Base-by-base conservation (phyloP, 2,113 vertebrate species). In the Phaethon lepturus region DNA sequence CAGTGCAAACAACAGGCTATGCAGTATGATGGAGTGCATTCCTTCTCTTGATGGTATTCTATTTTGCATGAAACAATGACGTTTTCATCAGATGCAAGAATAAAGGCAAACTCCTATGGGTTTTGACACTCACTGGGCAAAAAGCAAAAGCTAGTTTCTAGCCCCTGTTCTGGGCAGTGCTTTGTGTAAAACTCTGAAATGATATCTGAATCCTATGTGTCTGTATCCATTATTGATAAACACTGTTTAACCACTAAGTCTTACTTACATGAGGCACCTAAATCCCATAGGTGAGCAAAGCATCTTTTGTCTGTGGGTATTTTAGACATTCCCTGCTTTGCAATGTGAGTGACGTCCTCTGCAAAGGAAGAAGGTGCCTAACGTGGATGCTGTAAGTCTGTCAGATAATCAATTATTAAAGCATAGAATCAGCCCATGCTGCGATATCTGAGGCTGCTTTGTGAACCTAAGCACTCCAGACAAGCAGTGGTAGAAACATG, bases 301-400 rank as follows among this genome's bases (percentile, higher is more conserved):
- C 10, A 38, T 17, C 17, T 86, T 72, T 59, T 72, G 10, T 50
- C 31, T 47, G 29, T 17, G 20, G 10, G 14, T 71, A 49, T 71
- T 82, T 90, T 77, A 67, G 26, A 31, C 10, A 24, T 45, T 29
- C 31, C 44, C 16, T 72, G n/a, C n/a, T 75, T 90, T 88, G 31
- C 24, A 53, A 6, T 24, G 19, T 53, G n/a, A 75, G 16, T 29
- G 42, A 53, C 1, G 0, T 55, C 25, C 7, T 0, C 0, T 38
- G n/a, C 28, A 38, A 79, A 38, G 58, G 25, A 71, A 55, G 33
- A 72, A 28, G 45, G 5, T 71, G 9, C 6, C 52, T 90, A 45
- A 42, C 4, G 42, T 13, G 33, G 44, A 53, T 12, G 13, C 11
- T 24, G 2, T 83, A 60, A 73, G 4, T 50, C 35, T 64, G 29